Evolutionary conservation across 2,888 invertebrate species (phyloP).

Genomic region (Eucera pruinosa): DNA sequence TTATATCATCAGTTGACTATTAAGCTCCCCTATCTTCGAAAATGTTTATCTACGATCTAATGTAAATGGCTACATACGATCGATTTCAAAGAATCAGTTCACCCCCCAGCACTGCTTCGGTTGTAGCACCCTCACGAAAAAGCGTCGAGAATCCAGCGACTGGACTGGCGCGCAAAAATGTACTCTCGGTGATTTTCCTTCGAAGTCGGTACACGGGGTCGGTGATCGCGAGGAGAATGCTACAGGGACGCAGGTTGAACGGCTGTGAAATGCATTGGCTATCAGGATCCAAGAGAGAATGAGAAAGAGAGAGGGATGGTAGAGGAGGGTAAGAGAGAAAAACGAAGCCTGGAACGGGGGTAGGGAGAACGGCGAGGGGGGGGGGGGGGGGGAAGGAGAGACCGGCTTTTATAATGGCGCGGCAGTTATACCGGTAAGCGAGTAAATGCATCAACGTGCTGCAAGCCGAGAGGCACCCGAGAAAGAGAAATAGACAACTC

Average conservation of each 20-base stretch:
- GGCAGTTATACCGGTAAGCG: constrained; percentile 69
- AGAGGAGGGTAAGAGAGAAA: constrained; percentile 31
- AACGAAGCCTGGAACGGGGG: constrained; percentile 19
- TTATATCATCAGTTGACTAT: too few relatives aligned
- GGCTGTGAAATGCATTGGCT: constrained; percentile 64
- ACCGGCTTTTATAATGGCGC: constrained; percentile 68
- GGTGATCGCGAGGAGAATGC: constrained; percentile 64
- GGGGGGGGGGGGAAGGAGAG: constrained; percentile 37
- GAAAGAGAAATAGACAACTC: constrained; percentile 62
- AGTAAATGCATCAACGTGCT: constrained; percentile 68
- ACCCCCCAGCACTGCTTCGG: constrained; percentile 2
- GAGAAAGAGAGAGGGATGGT: constrained; percentile 20
- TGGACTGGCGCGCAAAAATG: constrained; percentile 20
- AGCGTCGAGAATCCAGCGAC: neutral
- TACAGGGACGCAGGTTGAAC: constrained; percentile 63
- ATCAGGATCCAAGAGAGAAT: constrained; percentile 39
- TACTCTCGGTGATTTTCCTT: constrained; percentile 50
- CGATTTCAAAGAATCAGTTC: neutral
- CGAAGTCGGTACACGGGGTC: constrained; percentile 57
- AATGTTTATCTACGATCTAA: too few relatives aligned
- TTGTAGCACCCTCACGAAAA: neutral
- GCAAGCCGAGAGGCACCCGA: constrained; percentile 47
- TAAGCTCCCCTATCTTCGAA: too few relatives aligned
- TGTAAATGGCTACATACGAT: too few relatives aligned
- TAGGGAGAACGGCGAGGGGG: constrained; percentile 11